Percentiles rank a stretch among this genome's conserved stretches.
phyloP scores from a whole-genome alignment of 1,140 invertebrate species.

The Yoshiicerus persimilis region DNA sequence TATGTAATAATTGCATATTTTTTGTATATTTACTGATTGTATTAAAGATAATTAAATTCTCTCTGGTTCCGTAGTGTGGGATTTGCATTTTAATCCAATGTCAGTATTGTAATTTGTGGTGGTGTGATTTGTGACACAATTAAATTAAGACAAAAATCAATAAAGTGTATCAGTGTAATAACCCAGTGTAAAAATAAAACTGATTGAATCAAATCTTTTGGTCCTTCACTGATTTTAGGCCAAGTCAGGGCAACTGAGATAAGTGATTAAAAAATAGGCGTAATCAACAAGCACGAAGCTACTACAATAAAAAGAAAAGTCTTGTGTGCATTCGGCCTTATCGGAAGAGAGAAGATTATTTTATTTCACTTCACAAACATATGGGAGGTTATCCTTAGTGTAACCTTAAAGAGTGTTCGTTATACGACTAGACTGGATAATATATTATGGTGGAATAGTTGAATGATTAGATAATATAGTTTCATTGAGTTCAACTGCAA shows the following conservation, averaged over 20 bases:
- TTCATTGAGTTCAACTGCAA: not conserved
- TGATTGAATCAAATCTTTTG: not conserved
- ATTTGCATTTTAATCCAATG: too few relatives aligned
- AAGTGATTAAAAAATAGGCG: not conserved
- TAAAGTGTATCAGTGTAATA: too few relatives aligned
- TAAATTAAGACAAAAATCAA: not conserved
- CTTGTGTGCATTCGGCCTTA: not conserved
- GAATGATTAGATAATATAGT: not conserved
- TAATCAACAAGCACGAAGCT: not conserved
- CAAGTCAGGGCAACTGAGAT: not conserved
- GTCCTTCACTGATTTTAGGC: not conserved
- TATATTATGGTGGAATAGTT: not conserved
- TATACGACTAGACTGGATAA: not conserved
- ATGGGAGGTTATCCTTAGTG: not conserved
- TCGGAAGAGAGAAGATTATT: not conserved
- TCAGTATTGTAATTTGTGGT: too few relatives aligned
- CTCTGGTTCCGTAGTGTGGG: too few relatives aligned
- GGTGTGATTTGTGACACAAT: not conserved
- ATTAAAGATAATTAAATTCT: too few relatives aligned
- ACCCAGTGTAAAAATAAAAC: not conserved
- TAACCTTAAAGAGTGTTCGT: not conserved
- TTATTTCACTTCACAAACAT: not conserved
- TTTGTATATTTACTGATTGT: too few relatives aligned
- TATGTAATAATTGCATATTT: too few relatives aligned
- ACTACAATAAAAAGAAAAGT: not conserved